Evolutionary conservation across 2,888 invertebrate species (phyloP).

Genomic region (Netelia inedita): DNA sequence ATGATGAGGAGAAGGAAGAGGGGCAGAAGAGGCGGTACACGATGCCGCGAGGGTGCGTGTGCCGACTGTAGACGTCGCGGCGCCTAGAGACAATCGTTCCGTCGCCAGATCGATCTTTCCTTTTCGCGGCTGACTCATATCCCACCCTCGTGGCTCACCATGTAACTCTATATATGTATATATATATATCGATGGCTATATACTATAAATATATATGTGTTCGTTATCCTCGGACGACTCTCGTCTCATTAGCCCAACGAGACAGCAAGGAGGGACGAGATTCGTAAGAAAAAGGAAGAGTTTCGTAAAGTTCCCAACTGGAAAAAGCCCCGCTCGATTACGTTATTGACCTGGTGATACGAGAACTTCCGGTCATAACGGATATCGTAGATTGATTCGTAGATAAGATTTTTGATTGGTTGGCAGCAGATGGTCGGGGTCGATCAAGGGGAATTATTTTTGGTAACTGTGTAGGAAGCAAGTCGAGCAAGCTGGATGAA

Average conservation of each 20-base stretch:
- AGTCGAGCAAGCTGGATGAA: neutral
- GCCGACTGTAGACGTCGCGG: conserved; percentile 83
- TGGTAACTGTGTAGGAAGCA: neutral
- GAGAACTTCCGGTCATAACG: conserved; percentile 20
- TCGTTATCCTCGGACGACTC: conserved; percentile 54
- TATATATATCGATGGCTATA: no score
- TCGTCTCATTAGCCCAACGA: conserved; percentile 60
- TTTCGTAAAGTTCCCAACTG: conserved; percentile 36
- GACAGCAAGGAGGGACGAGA: conserved; percentile 8
- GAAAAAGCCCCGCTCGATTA: conserved; percentile 17
- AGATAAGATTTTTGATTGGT: neutral
- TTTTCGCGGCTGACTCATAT: conserved; percentile 82
- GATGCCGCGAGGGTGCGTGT: conserved; percentile 68
- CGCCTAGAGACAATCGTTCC: conserved; percentile 83
- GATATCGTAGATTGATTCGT: conserved; percentile 8
- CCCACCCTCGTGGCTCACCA: conserved; percentile 62
- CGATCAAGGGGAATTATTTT: neutral
- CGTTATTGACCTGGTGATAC: conserved; percentile 17
- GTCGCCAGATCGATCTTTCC: conserved; percentile 82
- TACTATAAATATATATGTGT: conserved; percentile 2
- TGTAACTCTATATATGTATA: conserved; percentile 1
- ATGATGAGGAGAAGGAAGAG: conserved; percentile 39
- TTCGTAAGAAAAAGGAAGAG: neutral
- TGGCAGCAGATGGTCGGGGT: neutral
- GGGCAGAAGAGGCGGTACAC: conserved; percentile 59